phyloP scores from a whole-genome alignment of 2,888 invertebrate species.

The Amphipyra berbera region DNA sequence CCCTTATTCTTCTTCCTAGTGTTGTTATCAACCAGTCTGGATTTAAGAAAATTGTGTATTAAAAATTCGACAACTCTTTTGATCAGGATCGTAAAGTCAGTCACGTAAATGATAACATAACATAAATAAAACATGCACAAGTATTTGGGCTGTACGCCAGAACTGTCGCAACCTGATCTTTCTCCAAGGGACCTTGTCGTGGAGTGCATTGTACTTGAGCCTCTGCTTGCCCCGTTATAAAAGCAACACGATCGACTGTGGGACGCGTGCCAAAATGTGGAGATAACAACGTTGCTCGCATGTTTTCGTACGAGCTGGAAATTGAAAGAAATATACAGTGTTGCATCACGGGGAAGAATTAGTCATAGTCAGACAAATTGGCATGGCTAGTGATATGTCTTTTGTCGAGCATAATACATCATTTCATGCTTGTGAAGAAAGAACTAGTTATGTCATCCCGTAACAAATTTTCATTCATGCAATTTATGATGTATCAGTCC shows the following conservation, averaged over 20 bases:
- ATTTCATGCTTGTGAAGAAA: constrained; percentile 1
- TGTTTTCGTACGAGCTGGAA: constrained; percentile 7
- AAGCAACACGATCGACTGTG: constrained; percentile 37
- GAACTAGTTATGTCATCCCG: constrained; percentile 2
- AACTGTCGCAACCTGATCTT: constrained; percentile 53
- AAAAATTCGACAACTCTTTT: too few relatives aligned
- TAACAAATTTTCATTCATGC: not conserved
- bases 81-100: constrained; percentile 3
- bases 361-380: constrained; percentile 40
- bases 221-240: constrained; percentile 44
- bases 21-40: too few relatives aligned
- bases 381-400: constrained; percentile 6
- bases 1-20: too few relatives aligned
- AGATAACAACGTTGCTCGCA: constrained; percentile 31
- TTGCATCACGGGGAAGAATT: constrained; percentile 43
- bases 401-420: constrained; percentile 10
- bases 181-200: constrained; percentile 51
- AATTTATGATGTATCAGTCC: not conserved
- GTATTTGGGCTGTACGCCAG: constrained; percentile 51
- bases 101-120: constrained; percentile 25
- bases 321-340: constrained; percentile 42
- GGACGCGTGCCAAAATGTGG: constrained; percentile 50
- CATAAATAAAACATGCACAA: constrained; percentile 27
- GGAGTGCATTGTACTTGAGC: constrained; percentile 60
- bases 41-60: too few relatives aligned